Conservation (phyloP, 2,888 invertebrate species). For the Itoplectis maculator region DNA sequence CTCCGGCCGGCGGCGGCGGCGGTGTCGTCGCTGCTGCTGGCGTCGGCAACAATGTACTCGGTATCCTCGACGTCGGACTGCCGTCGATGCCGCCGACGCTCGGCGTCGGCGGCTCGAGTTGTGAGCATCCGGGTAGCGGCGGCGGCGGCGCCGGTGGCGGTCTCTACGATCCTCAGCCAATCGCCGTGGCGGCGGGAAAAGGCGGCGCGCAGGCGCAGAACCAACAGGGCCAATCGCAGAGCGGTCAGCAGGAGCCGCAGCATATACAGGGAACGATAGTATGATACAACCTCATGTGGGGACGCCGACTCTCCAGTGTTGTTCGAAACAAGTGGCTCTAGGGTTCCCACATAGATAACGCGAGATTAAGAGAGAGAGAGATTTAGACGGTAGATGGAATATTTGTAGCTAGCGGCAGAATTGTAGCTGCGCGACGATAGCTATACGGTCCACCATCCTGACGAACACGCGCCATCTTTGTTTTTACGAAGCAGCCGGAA, state of each 20-base stretch:
- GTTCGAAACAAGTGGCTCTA: conserved; percentile 90
- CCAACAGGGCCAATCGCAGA: conserved; percentile 77
- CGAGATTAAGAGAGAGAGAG: conserved; percentile 38
- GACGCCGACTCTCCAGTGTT: conserved; percentile 93
- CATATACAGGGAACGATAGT: conserved; percentile 96
- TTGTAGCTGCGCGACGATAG: not conserved
- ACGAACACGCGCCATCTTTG: not conserved
- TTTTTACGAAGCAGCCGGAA: too few relatives aligned
- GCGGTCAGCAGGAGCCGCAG: conserved; percentile 87
- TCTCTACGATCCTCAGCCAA: conserved; percentile 86
- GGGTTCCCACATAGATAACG: conserved; percentile 84
- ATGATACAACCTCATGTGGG: conserved; percentile 98
- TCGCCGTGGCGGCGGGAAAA: conserved; percentile 72
- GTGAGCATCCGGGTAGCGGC: conserved; percentile 77
- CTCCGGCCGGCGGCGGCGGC: conserved; percentile 85
- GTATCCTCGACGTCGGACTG: conserved; percentile 85
- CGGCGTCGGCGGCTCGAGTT: conserved; percentile 69
- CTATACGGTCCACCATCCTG: not conserved
- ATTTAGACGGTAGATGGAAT: not conserved
- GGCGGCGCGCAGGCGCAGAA: conserved; percentile 65
- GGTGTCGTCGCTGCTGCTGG: too few relatives aligned
- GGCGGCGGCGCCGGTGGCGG: conserved; percentile 83
- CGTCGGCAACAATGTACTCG: conserved; percentile 86
- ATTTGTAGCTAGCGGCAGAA: not conserved
- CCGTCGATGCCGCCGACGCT: conserved; percentile 79